A percentile compares a stretch with the other conserved stretches of the same genome.
phyloP scores from a whole-genome alignment of 2,888 invertebrate genomes.

The Habroteleia sp. region DNA sequence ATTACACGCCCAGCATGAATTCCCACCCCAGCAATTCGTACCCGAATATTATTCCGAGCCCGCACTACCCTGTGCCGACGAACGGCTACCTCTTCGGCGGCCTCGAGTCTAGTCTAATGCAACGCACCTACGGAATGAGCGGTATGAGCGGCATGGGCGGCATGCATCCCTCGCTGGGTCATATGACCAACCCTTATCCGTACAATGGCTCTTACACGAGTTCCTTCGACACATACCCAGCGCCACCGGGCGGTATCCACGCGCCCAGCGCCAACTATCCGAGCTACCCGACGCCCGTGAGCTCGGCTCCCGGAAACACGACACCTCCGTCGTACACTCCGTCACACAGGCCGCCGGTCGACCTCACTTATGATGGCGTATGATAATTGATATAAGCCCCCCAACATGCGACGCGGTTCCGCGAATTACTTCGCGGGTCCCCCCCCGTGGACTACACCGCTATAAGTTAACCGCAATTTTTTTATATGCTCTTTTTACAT shows the following conservation, averaged over 20 bases:
- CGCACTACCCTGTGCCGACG: slow-evolving; percentile 80
- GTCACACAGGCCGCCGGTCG: slow-evolving; percentile 78
- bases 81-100: slow-evolving; percentile 79
- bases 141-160: slow-evolving; percentile 76
- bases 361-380: slow-evolving; percentile 80
- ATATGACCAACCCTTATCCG: slow-evolving; percentile 74
- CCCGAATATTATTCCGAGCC: slow-evolving; percentile 79
- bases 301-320: slow-evolving; percentile 68
- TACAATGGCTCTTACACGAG: slow-evolving; percentile 78
- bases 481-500: slow-evolving; percentile 78
- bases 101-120: slow-evolving; percentile 78
- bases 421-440: slow-evolving; percentile 37
- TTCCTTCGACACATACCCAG: slow-evolving; percentile 80
- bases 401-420: slow-evolving; percentile 16
- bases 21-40: slow-evolving; percentile 75
- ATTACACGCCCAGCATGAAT: slow-evolving; percentile 79
- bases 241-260: slow-evolving; percentile 83
- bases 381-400: slow-evolving; percentile 77
- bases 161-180: slow-evolving; percentile 75
- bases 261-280: slow-evolving; percentile 88
- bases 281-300: slow-evolving; percentile 72
- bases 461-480: slow-evolving; percentile 66
- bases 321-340: slow-evolving; percentile 78
- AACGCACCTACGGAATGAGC: slow-evolving; percentile 77
- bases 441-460: too few relatives aligned